A percentile compares a stretch with the other conserved stretches of the same genome.
Conservation (phyloP, 2,888 invertebrate species). For the Flexamia atlantica region DNA sequence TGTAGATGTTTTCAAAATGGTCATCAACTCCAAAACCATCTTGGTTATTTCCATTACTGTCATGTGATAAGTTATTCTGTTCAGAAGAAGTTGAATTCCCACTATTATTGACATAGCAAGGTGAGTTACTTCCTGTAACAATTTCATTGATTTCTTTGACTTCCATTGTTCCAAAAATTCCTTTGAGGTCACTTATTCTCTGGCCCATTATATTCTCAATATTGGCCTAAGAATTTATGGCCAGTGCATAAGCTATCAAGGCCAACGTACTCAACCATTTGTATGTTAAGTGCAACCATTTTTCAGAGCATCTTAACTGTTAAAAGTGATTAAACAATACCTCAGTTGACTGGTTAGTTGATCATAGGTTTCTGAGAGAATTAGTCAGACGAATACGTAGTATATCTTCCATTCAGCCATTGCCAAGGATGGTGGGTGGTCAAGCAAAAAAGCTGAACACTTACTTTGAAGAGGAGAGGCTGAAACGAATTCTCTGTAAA, state of each 20-base stretch:
- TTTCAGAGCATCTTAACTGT: not conserved
- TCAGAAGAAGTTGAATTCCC: slow-evolving; percentile 63
- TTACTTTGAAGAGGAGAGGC: not conserved
- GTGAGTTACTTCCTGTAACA: slow-evolving; percentile 64
- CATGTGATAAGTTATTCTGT: slow-evolving; percentile 48
- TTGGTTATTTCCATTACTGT: slow-evolving; percentile 65
- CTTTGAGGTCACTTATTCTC: slow-evolving; percentile 71
- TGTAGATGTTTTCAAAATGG: slow-evolving; percentile 70
- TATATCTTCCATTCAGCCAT: not conserved
- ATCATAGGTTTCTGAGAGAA: not conserved
- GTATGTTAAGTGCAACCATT: not conserved
- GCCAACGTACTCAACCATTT: not conserved
- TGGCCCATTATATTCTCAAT: slow-evolving; percentile 70
- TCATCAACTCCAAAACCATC: slow-evolving; percentile 66
- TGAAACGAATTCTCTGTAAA: too few relatives aligned
- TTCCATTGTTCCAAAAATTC: slow-evolving; percentile 70
- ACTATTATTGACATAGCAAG: slow-evolving; percentile 62
- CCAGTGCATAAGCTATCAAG: slow-evolving; percentile 19
- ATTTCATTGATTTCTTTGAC: slow-evolving; percentile 68
- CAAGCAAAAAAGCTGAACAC: slow-evolving; percentile 11
- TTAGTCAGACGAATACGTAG: slow-evolving; percentile 13
- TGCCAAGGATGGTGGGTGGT: slow-evolving; percentile 35
- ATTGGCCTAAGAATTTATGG: slow-evolving; percentile 45
- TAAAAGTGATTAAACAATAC: not conserved
- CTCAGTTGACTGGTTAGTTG: not conserved